These are phyloP conservation scores for Heliconius ethilla DNA, from an alignment of 2,888 invertebrate species.

Conservation along the genomic window DNA sequence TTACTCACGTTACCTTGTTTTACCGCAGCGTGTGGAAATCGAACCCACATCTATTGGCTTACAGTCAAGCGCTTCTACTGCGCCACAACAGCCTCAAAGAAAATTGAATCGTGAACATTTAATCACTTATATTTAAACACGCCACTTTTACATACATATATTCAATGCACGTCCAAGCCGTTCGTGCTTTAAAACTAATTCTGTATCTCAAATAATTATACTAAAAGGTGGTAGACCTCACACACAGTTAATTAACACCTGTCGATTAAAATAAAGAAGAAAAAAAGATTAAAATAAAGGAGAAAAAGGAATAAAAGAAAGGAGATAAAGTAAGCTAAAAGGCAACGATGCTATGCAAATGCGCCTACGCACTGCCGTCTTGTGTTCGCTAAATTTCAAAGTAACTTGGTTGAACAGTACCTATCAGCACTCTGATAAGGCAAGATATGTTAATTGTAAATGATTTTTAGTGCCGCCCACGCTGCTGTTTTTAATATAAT, in stretches of 20 bases:
- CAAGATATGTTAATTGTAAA: slow-evolving; percentile 18
- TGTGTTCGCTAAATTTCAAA: slow-evolving; percentile 28
- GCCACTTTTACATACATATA: neutral
- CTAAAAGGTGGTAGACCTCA: slow-evolving; percentile 57
- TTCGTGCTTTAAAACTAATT: slow-evolving; percentile 38
- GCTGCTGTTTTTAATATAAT: neutral
- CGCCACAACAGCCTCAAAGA: no score
- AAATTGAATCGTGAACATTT: no score
- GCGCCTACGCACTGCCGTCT: slow-evolving; percentile 49
- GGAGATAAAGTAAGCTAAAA: slow-evolving; percentile 31
- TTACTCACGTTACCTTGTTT: no score
- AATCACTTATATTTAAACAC: no score
- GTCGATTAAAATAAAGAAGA: slow-evolving; percentile 43
- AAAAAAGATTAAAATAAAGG: slow-evolving; percentile 22
- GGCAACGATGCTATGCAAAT: slow-evolving; percentile 57
- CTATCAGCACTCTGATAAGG: slow-evolving; percentile 13
- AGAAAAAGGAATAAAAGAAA: slow-evolving; percentile 25
- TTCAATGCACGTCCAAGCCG: neutral
- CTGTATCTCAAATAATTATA: slow-evolving; percentile 51
- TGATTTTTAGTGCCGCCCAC: slow-evolving; percentile 21
- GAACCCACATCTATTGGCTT: no score
- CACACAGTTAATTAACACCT: slow-evolving; percentile 56
- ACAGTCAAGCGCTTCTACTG: no score
- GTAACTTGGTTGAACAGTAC: neutral
- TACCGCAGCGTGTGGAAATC: no score